Conservation (phyloP, 2,888 invertebrate species). For the Limnephilus rhombicus region DNA sequence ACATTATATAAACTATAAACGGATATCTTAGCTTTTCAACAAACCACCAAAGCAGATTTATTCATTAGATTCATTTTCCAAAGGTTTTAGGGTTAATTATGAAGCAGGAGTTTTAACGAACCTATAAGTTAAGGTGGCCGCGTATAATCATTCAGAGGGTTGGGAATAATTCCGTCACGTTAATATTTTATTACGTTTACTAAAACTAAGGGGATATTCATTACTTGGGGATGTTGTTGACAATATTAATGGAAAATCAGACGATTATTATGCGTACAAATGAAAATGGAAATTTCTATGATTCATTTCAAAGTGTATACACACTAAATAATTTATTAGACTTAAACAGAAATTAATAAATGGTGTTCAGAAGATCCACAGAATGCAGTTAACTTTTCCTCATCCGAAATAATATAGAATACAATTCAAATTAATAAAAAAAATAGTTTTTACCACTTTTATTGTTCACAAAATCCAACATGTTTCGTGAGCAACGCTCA, state of each 20-base stretch:
- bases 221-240: background rate
- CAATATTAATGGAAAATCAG: background rate
- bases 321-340: too few species aligned
- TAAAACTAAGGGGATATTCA: background rate
- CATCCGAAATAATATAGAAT: background rate
- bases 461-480: too few species aligned
- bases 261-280: background rate
- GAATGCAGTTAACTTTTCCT: background rate
- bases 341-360: background rate
- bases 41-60: background rate
- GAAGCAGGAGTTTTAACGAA: background rate
- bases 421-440: too few species aligned
- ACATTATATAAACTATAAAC: background rate
- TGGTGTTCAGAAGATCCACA: background rate
- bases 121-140: background rate
- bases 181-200: background rate
- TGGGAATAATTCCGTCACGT: background rate
- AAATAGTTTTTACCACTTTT: too few species aligned
- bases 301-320: too few species aligned
- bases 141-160: background rate
- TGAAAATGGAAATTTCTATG: background rate
- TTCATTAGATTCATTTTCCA: background rate
- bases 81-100: background rate
- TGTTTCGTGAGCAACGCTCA: too few species aligned
- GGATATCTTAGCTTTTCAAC: constrained; percentile 23